Evolutionary conservation across 1,140 invertebrate species (phyloP), one percentile per base, ranked within the genome.

Genomic region (Papilio polytes): DNA sequence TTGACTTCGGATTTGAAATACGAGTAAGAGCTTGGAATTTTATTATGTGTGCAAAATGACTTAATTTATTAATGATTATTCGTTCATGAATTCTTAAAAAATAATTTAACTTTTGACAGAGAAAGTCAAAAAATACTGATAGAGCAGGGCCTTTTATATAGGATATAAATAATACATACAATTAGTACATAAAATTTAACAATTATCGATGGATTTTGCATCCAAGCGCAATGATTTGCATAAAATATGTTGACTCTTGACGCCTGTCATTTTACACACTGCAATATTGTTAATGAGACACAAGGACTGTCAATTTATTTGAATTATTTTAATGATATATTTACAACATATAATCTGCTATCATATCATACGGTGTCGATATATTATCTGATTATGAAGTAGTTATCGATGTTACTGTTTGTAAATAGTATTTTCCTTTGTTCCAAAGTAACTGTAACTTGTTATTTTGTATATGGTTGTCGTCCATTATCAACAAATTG

Each of bases 401-500:
- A 36, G 26, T 66, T 66, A 2, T 66, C 9, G 20, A 31, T n/a
- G n/a, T n/a, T n/a, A n/a, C n/a, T n/a, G n/a, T n/a, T n/a, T n/a
- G n/a, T n/a, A n/a, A n/a, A n/a, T n/a, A n/a, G 13, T 70, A 31
- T 6, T 15, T 31, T 31, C 63, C 13, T 36, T 70, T 70, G 63
- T 70, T 70, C 63, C 63, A 70, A 63, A 59, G 20, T 13, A n/a
- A 1, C 18, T 46, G 41, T 36, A n/a, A 46, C n/a, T n/a, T 22
- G 13, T 70, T 31, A 36, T 31, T 48, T 48, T 15, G 3, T 22
- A 59, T 59, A 6, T 70, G 12, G 10, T 26, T 31, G 26, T 41
- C 76, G 8, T 36, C 77, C 22, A 63, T 78, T 78, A 41, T 78
- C 77, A 46, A 46, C 22, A 41, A 59, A 59, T 78, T 78, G 36